phyloP scores from a whole-genome alignment of 2,113 vertebrate genomes.

The Zosterops hypoxanthus region DNA sequence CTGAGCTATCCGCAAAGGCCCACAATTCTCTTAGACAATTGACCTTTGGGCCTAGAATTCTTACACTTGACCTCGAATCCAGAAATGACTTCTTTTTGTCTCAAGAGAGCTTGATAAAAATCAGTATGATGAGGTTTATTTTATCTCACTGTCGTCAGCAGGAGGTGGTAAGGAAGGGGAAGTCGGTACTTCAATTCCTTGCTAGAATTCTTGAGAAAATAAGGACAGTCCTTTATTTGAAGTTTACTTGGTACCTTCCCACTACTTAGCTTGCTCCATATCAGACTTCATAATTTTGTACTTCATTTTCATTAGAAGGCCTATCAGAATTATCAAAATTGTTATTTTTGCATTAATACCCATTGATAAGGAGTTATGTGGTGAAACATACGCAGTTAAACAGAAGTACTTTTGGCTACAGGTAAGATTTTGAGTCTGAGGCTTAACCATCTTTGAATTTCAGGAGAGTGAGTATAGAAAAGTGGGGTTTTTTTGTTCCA shows the following conservation, averaged over 20 bases:
- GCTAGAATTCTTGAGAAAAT: slow-evolving; percentile 11
- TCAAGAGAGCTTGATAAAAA: neutral
- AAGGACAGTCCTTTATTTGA: neutral
- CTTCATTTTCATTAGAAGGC: neutral
- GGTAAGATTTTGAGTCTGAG: neutral
- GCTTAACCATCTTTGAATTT: neutral
- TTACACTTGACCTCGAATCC: neutral
- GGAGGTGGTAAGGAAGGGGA: neutral
- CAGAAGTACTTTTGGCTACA: neutral
- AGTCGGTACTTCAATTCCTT: neutral
- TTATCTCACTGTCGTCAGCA: neutral
- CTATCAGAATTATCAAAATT: neutral
- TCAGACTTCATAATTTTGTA: neutral
- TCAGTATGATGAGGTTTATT: neutral
- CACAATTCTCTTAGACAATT: neutral
- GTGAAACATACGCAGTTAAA: neutral
- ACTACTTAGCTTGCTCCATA: neutral
- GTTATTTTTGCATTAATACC: neutral
- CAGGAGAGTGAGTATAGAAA: neutral
- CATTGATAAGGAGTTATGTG: neutral
- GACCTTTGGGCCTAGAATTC: neutral
- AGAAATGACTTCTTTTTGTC: neutral
- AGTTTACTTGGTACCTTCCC: neutral
- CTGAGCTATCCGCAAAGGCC: neutral
- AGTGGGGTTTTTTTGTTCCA: neutral